These are phyloP conservation scores for Caenorhabditis becei DNA, from an alignment of 2,888 invertebrate genomes.

Conservation along the genomic window DNA sequence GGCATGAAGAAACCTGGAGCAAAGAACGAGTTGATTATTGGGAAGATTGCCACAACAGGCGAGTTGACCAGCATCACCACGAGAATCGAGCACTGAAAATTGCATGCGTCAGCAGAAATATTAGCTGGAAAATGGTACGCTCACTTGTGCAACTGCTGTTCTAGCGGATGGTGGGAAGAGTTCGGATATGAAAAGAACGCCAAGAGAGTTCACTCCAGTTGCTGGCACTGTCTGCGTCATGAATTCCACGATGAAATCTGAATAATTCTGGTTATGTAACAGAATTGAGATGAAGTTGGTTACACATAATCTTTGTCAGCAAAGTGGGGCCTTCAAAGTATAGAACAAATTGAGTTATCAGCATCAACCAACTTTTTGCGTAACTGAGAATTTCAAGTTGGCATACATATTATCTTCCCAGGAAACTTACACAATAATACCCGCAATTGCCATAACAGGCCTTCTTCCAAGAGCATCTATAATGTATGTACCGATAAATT, in stretches of 20 bases:
- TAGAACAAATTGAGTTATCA: constrained; percentile 15
- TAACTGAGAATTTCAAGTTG: constrained; percentile 39
- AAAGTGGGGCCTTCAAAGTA: constrained; percentile 25
- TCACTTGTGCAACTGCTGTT: constrained; percentile 64
- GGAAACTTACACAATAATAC: constrained; percentile 33
- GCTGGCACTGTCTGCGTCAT: constrained; percentile 40
- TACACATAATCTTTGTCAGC: constrained; percentile 26
- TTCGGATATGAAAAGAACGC: constrained; percentile 56
- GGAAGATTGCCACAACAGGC: constrained; percentile 50
- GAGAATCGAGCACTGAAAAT: constrained; percentile 53
- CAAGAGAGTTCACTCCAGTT: constrained; percentile 53
- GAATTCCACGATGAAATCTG: constrained; percentile 51
- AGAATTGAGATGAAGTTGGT: not conserved
- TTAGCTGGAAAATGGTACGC: not conserved
- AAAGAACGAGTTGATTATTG: constrained; percentile 58
- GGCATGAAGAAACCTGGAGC: constrained; percentile 60
- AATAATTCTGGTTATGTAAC: constrained; percentile 4
- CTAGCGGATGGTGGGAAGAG: constrained; percentile 65
- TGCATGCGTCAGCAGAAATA: not conserved
- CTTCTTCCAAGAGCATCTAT: constrained; percentile 63
- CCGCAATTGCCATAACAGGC: constrained; percentile 52
- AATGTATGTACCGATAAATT: constrained; percentile 60
- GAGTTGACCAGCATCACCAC: constrained; percentile 26
- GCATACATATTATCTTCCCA: not conserved
- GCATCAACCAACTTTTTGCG: constrained; percentile 36